phyloP scores from a whole-genome alignment of 2,888 invertebrate genomes.

The Chaetoderma sp. region DNA sequence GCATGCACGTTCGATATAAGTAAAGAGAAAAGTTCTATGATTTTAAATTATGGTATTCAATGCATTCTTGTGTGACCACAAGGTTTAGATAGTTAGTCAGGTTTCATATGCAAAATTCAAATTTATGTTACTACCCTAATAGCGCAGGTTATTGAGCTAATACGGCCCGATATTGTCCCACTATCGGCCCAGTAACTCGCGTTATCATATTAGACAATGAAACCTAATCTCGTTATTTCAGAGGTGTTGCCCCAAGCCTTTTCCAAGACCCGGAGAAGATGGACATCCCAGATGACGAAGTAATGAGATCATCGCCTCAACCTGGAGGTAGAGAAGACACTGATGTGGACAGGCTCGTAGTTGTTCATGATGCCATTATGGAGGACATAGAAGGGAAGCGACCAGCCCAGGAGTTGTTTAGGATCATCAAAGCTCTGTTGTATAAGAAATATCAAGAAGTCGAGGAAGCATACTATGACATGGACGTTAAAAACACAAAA shows the following conservation, averaged over 20 bases:
- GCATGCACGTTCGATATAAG: no score
- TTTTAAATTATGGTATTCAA: no score
- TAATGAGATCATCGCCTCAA: slow-evolving; percentile 14
- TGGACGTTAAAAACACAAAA: slow-evolving; percentile 65
- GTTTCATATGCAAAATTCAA: no score
- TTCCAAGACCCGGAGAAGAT: slow-evolving; percentile 33
- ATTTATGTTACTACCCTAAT: no score
- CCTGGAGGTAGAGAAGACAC: slow-evolving; percentile 18
- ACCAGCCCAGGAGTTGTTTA: slow-evolving; percentile 49
- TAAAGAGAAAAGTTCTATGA: no score
- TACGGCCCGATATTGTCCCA: neutral
- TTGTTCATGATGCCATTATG: slow-evolving; percentile 12
- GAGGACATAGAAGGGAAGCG: slow-evolving; percentile 40
- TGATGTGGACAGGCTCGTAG: neutral
- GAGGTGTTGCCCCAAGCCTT: slow-evolving; percentile 63
- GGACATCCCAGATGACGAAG: neutral
- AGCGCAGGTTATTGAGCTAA: no score
- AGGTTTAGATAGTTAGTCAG: no score
- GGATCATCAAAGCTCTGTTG: slow-evolving; percentile 57
- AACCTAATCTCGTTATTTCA: slow-evolving; percentile 25
- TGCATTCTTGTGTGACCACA: no score
- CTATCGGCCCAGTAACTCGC: neutral
- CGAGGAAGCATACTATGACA: slow-evolving; percentile 58
- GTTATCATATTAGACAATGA: neutral
- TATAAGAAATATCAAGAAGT: slow-evolving; percentile 56